Base-by-base conservation (phyloP, 2,888 invertebrate species). In the Drosophila glabriapex region DNA sequence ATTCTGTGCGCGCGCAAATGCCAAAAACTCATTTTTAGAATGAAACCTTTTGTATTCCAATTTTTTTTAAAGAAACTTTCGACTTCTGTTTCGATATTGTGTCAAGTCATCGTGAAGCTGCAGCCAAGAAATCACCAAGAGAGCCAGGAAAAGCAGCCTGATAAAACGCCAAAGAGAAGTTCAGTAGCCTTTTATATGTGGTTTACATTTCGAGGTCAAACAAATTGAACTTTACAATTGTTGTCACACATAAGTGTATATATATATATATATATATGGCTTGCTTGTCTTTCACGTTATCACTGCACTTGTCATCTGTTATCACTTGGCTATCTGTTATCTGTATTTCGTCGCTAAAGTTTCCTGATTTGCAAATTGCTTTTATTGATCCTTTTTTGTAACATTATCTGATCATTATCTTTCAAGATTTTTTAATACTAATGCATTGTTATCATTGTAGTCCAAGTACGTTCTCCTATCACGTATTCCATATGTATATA, bases 81-180 rank as follows among this genome's bases (percentile, higher is more conserved):
- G 22, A 31, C 12, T 56, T 0, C 14, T 12, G 16, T 43, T 33
- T 14, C 2, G 1, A 12, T 25, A 66, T 61, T 52, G 9, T 70
- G 74, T 19, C 69, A 7, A 69, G 68, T 82, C 82, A 82, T 69
- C 62, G 35, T 82, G 81, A 82, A 77, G 71, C 67, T 69, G 69
- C 55, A 53, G 52, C 43, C 61, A 31, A 37, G 6, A 14, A 52
- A 39, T 16, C 19, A 10, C 16, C 10, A 49, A 22, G n/a, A 28
- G 19, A 43, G 12, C 6, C 16, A 14, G 9, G 54, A 68, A 61
- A 63, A 50, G 16, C 6, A 31, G 33, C 52, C 33, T 39, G 73
- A 77, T 65, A 76, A 74, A 68, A 31, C 16, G 25, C 25, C 25
- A 14, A 4, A 50, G 55, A 55, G 19, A 55, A 52, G 74, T 71